These are phyloP conservation scores for Acrobasis repandana DNA, from an alignment of 2,888 invertebrate genomes.

Conservation along the genomic window DNA sequence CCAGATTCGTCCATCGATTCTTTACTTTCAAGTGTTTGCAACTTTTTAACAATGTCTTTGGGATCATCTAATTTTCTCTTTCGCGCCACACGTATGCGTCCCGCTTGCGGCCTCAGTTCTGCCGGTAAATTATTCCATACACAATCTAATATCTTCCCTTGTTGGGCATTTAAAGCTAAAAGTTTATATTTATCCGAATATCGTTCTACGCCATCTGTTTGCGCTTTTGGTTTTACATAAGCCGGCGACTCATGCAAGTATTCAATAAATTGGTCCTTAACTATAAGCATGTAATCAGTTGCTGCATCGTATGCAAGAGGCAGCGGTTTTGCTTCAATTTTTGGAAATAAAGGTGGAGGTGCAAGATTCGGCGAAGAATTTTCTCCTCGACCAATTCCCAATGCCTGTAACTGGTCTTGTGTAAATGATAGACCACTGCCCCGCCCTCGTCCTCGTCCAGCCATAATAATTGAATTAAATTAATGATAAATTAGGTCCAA, in stretches of 20 bases:
- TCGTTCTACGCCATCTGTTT: conserved; percentile 78
- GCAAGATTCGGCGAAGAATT: conserved; percentile 75
- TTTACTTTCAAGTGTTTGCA: conserved; percentile 87
- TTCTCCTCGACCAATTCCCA: conserved; percentile 82
- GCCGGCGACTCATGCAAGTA: conserved; percentile 87
- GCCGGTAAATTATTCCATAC: conserved; percentile 85
- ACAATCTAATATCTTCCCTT: conserved; percentile 72
- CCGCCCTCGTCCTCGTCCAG: conserved; percentile 78
- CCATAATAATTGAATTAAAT: conserved; percentile 45
- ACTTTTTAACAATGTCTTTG: conserved; percentile 65
- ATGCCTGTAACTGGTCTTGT: conserved; percentile 81
- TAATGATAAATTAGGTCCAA: background rate
- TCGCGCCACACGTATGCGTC: conserved; percentile 54
- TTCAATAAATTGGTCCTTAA: conserved; percentile 88
- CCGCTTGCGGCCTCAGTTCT: conserved; percentile 82
- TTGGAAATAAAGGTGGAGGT: conserved; percentile 84
- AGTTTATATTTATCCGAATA: conserved; percentile 83
- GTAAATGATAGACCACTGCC: conserved; percentile 78
- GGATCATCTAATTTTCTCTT: conserved; percentile 70
- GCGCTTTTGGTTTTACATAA: conserved; percentile 76
- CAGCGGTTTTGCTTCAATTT: conserved; percentile 82
- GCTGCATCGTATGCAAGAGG: conserved; percentile 80
- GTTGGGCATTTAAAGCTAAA: conserved; percentile 73
- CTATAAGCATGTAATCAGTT: conserved; percentile 86
- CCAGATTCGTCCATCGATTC: conserved; percentile 77